Evolutionary conservation across 2,888 invertebrate genomes (phyloP).

Genomic region (Macrophya alboannulata): DNA sequence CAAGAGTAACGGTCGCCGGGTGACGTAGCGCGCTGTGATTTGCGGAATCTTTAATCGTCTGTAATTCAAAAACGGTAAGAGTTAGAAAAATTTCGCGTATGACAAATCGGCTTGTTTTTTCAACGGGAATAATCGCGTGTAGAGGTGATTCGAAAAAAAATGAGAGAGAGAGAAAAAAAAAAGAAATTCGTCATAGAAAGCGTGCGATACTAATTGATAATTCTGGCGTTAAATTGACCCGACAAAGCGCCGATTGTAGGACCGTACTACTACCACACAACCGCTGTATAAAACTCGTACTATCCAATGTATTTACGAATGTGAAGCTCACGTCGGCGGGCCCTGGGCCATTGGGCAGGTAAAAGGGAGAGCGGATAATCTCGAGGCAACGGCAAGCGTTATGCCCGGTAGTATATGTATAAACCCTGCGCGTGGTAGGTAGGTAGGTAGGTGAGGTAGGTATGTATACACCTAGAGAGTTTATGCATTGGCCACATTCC

Average conservation of each 20-base stretch:
- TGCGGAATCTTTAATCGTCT: background rate
- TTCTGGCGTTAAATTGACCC: constrained; percentile 40
- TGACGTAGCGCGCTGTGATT: constrained; percentile 17
- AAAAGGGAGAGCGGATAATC: constrained; percentile 28
- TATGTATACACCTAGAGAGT: constrained; percentile 61
- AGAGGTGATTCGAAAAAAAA: background rate
- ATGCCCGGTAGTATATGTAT: constrained; percentile 47
- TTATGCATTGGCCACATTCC: constrained; percentile 79
- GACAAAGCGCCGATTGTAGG: constrained; percentile 26
- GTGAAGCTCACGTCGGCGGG: background rate
- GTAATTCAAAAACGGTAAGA: constrained; percentile 1
- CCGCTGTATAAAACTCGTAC: background rate
- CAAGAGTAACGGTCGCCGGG: background rate
- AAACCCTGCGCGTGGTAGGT: background rate
- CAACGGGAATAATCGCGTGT: background rate
- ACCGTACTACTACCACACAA: background rate
- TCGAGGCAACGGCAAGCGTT: constrained; percentile 17
- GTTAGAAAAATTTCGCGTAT: background rate
- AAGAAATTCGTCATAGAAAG: background rate
- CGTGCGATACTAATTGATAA: constrained; percentile 39
- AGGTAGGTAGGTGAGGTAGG: constrained; percentile 8
- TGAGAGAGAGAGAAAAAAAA: background rate
- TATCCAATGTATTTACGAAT: background rate
- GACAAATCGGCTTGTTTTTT: background rate
- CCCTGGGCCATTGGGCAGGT: background rate